Conservation (phyloP, 2,113 vertebrate genomes). For the Coracopsis vasa region DNA sequence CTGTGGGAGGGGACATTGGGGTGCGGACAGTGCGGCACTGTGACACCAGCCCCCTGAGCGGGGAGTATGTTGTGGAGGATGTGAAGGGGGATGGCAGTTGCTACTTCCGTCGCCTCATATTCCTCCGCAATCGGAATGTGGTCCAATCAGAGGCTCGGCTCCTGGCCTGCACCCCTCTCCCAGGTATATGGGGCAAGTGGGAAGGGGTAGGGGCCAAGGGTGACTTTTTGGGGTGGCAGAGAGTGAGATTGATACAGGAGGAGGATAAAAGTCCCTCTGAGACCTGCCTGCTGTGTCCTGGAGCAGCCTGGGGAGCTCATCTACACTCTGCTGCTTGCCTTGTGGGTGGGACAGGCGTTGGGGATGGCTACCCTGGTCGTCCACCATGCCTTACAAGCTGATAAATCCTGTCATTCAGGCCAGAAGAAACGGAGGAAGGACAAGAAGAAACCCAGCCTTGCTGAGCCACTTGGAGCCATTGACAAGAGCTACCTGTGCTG, state of each 20-base stretch:
- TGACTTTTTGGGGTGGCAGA: neutral
- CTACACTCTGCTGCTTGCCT: neutral
- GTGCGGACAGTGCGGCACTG: conserved; percentile 80
- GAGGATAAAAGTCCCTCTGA: neutral
- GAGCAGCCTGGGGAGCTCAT: neutral
- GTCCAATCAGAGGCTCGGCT: conserved; percentile 93
- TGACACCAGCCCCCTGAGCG: conserved; percentile 83
- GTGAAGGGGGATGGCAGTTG: conserved; percentile 85
- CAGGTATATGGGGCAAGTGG: conserved; percentile 27
- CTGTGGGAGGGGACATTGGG: conserved; percentile 93
- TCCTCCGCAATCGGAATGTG: conserved; percentile 86
- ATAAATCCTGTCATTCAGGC: conserved; percentile 29
- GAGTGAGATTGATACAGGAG: neutral
- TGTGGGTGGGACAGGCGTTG: neutral
- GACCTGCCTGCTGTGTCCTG: neutral
- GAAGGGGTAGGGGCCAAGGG: neutral
- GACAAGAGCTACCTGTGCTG: conserved; percentile 93
- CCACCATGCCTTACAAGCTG: neutral
- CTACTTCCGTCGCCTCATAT: conserved; percentile 89
- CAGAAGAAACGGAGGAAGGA: conserved; percentile 87
- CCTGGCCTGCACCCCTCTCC: conserved; percentile 14
- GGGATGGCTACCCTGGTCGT: neutral
- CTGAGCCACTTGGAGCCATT: conserved; percentile 48
- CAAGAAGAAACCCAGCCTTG: conserved; percentile 74
- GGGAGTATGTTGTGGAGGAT: conserved; percentile 90